Conservation (phyloP, 2,888 invertebrate genomes). For the Synergus laeviventris region DNA sequence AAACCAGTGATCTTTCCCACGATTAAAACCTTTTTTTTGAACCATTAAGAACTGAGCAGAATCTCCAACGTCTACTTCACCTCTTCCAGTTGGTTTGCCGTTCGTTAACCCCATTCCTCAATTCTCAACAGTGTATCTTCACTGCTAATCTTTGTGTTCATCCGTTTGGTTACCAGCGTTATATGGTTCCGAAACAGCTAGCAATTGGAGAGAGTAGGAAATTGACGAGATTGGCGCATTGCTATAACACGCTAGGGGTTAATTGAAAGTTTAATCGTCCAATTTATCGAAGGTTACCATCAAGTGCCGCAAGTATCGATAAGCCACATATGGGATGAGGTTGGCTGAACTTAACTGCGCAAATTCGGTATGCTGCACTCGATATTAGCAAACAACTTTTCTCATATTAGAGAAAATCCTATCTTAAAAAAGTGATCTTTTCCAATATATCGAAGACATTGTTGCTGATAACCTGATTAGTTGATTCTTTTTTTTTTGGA, state of each 20-base stretch:
- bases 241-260: slow-evolving; percentile 46
- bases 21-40: background rate
- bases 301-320: slow-evolving; percentile 20
- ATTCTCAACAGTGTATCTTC: slow-evolving; percentile 18
- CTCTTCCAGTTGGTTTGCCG: background rate
- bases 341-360: background rate
- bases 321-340: slow-evolving; percentile 9
- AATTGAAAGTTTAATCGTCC: slow-evolving; percentile 55
- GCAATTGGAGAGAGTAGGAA: slow-evolving; percentile 43
- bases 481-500: no score
- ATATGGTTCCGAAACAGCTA: slow-evolving; percentile 4
- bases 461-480: no score
- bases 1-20: no score
- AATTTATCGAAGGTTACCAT: slow-evolving; percentile 48
- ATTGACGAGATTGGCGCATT: slow-evolving; percentile 54
- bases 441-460: no score
- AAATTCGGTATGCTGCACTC: background rate
- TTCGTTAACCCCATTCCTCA: slow-evolving; percentile 2
- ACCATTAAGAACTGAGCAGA: background rate
- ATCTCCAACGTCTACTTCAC: background rate
- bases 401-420: background rate
- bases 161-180: slow-evolving; percentile 36
- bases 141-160: slow-evolving; percentile 39
- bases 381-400: background rate
- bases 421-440: no score